Conservation (phyloP, 2,797 vertebrate species). For the Menidia menidia region DNA sequence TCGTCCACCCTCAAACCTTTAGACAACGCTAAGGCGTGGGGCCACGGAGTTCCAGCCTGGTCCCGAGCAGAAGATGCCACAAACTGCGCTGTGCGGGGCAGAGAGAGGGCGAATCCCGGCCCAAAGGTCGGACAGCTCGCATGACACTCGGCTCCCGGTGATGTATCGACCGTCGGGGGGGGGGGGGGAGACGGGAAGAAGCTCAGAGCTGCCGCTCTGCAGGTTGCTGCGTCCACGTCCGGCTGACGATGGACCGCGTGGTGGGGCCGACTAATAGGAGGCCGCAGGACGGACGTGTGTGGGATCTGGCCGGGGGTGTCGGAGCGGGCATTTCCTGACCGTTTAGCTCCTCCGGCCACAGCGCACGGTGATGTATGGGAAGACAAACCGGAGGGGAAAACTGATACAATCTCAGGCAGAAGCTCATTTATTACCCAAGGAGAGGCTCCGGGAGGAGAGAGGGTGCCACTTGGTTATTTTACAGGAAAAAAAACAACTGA, state of each 20-base stretch:
- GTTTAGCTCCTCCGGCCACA: not conserved
- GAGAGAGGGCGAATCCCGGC: slow-evolving; percentile 22
- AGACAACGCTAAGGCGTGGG: slow-evolving; percentile 33
- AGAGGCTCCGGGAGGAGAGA: not conserved
- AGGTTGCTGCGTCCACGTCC: slow-evolving; percentile 33
- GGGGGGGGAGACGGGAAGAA: slow-evolving; percentile 37
- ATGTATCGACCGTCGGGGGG: slow-evolving; percentile 42
- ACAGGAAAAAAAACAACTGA: not conserved
- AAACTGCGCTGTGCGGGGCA: not conserved
- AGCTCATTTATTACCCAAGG: not conserved
- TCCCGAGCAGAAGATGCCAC: not conserved
- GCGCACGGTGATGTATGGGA: not conserved
- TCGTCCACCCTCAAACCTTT: slow-evolving; percentile 34
- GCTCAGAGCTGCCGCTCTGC: slow-evolving; percentile 16
- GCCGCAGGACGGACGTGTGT: slow-evolving; percentile 27
- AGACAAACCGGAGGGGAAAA: not conserved
- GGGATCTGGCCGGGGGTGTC: slow-evolving; percentile 2
- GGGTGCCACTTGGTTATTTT: not conserved
- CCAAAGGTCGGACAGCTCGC: slow-evolving; percentile 36
- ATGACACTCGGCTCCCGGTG: slow-evolving; percentile 25
- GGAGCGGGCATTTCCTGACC: slow-evolving; percentile 11
- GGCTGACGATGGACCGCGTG: slow-evolving; percentile 27
- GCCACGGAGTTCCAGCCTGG: slow-evolving; percentile 5
- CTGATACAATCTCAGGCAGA: not conserved
- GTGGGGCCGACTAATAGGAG: slow-evolving; percentile 15